Evolutionary conservation across 1,140 invertebrate genomes (phyloP).

Genomic region (Drosophila dunni): DNA sequence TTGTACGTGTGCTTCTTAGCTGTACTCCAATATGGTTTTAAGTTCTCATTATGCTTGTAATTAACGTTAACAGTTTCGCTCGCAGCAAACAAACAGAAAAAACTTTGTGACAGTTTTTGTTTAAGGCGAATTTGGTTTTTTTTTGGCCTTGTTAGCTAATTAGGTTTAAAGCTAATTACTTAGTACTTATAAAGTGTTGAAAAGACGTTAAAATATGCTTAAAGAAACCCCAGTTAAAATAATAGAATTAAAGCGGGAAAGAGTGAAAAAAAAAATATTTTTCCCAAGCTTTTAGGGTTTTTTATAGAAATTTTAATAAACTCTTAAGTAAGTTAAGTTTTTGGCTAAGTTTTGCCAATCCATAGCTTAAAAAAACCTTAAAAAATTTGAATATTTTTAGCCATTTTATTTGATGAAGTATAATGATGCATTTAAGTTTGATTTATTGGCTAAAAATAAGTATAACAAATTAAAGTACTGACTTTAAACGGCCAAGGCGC

Average conservation of each 20-base stretch:
- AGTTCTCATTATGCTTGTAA: constrained; percentile 21
- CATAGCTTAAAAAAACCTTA: constrained; percentile 3
- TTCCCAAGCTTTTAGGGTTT: too few relatives aligned
- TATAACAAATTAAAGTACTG: constrained; percentile 20
- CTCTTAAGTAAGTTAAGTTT: too few relatives aligned
- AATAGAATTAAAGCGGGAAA: too few relatives aligned
- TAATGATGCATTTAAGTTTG: constrained; percentile 31
- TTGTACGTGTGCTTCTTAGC: not conserved
- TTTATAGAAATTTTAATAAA: too few relatives aligned
- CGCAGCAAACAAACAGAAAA: not conserved
- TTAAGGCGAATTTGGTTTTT: not conserved
- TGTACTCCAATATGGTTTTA: constrained; percentile 23
- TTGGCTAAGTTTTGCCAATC: too few relatives aligned
- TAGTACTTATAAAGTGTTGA: constrained; percentile 7
- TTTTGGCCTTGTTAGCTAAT: constrained; percentile 4
- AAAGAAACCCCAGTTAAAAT: too few relatives aligned
- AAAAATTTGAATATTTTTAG: not conserved
- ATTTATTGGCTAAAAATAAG: constrained; percentile 18
- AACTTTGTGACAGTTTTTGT: constrained; percentile 5
- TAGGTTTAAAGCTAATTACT: too few relatives aligned
- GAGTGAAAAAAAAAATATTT: too few relatives aligned
- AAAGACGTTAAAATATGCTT: not conserved
- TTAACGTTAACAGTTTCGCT: constrained; percentile 17
- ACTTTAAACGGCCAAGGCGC: constrained; percentile 48
- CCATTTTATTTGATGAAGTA: not conserved